These are phyloP conservation scores for Lycaon pictus DNA, from an alignment of 2,113 vertebrate genomes.

Conservation along the genomic window DNA sequence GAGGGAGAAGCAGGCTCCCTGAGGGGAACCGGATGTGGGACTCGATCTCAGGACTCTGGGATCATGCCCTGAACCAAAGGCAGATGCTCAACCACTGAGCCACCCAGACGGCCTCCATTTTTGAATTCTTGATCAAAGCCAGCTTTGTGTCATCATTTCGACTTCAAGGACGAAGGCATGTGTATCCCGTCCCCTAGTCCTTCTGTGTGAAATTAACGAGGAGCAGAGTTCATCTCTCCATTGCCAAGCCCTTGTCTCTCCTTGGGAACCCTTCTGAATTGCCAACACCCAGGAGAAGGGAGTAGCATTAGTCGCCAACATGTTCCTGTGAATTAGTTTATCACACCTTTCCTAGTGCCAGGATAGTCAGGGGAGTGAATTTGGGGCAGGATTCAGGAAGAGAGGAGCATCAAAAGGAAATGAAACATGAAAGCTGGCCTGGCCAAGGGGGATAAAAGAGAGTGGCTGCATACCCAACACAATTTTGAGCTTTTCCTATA, in stretches of 20 bases:
- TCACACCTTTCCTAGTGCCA: background rate
- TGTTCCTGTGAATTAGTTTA: background rate
- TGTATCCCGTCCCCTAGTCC: background rate
- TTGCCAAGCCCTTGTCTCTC: background rate
- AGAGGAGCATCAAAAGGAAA: background rate
- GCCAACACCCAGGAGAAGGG: background rate
- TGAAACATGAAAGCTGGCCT: background rate
- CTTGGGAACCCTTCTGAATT: background rate
- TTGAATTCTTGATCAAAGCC: constrained; percentile 16
- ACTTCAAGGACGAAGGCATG: background rate
- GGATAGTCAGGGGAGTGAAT: background rate
- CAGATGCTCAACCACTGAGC: too few relatives aligned
- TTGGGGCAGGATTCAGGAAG: background rate
- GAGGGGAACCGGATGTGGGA: too few relatives aligned
- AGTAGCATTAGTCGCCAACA: background rate
- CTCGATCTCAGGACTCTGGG: too few relatives aligned
- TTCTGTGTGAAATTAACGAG: background rate
- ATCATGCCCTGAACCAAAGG: too few relatives aligned
- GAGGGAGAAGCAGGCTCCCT: too few relatives aligned
- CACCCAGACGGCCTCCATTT: background rate
- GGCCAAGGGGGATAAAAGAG: background rate
- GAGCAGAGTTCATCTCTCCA: background rate
- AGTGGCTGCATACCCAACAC: too few relatives aligned
- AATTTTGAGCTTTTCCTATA: background rate
- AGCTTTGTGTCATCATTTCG: background rate